Evolutionary conservation across 1,140 invertebrate species (phyloP).

Genomic region (Drosophila mayri): DNA sequence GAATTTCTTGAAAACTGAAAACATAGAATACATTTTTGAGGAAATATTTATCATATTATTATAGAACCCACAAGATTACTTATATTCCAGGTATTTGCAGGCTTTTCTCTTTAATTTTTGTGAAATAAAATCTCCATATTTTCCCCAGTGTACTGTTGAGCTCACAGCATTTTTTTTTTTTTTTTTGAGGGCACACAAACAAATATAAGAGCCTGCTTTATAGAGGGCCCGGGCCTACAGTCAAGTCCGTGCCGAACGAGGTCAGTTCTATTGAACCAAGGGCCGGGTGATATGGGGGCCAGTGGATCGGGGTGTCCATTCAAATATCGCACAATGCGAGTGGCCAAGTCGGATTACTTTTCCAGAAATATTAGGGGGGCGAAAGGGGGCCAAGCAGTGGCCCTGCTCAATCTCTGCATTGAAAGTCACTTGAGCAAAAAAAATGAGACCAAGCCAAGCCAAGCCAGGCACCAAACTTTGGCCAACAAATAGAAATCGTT

Average conservation of each 20-base stretch:
- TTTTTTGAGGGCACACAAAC: slow-evolving; percentile 11
- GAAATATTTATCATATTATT: background rate
- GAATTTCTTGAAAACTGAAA: too few relatives aligned
- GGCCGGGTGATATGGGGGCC: background rate
- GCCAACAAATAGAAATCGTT: too few relatives aligned
- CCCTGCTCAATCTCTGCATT: slow-evolving; percentile 20
- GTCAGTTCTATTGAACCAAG: slow-evolving; percentile 61
- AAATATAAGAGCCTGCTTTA: slow-evolving; percentile 12
- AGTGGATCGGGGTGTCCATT: slow-evolving; percentile 37
- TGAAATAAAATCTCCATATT: background rate
- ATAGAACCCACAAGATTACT: background rate
- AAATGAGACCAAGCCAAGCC: slow-evolving; percentile 21
- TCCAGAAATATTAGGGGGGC: slow-evolving; percentile 9
- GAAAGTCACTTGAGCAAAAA: slow-evolving; percentile 48
- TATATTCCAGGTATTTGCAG: background rate
- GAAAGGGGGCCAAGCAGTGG: background rate
- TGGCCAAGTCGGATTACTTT: slow-evolving; percentile 60
- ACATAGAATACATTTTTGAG: too few relatives aligned
- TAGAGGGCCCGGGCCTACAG: slow-evolving; percentile 25
- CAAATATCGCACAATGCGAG: slow-evolving; percentile 63
- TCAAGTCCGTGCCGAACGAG: slow-evolving; percentile 62
- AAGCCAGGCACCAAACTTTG: background rate
- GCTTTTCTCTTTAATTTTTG: background rate
- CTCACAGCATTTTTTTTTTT: slow-evolving; percentile 6
- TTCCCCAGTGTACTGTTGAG: background rate